Evolutionary conservation across 1,140 invertebrate species (phyloP).

Genomic region (Drosophila sechellia): DNA sequence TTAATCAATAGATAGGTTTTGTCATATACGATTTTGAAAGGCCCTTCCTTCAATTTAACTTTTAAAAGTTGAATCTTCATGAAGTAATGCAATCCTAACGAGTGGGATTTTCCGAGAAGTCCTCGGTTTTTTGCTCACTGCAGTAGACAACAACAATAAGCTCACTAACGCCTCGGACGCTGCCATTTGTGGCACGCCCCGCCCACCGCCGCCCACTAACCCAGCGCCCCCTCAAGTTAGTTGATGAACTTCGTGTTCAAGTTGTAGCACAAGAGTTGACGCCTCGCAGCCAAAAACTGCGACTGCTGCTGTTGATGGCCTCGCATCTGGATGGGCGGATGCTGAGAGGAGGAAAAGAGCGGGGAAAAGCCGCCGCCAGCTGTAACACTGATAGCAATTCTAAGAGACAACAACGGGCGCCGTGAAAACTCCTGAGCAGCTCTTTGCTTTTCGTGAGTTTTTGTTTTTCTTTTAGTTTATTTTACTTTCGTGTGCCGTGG

Average conservation of each 20-base stretch:
- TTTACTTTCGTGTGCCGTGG: conserved; percentile 78
- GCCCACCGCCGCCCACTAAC: not conserved
- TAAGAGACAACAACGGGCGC: conserved; percentile 71
- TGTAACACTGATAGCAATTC: conserved; percentile 83
- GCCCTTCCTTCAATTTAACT: not conserved
- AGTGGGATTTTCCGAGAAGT: not conserved
- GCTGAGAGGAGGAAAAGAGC: conserved; percentile 1
- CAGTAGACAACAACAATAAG: conserved; percentile 47
- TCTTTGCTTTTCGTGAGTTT: conserved; percentile 74
- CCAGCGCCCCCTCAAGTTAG: conserved; percentile 51
- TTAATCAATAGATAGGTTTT: too few relatives aligned
- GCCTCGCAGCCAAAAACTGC: conserved; percentile 71
- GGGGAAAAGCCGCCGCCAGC: conserved; percentile 60
- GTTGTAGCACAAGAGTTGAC: conserved; percentile 82
- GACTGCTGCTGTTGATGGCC: conserved; percentile 59
- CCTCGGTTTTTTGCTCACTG: conserved; percentile 4
- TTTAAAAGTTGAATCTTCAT: not conserved
- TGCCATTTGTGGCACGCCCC: conserved; percentile 66
- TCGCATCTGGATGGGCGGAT: conserved; percentile 9
- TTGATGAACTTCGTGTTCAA: conserved; percentile 83
- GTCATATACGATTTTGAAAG: not conserved
- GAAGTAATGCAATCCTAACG: not conserved
- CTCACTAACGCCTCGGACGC: conserved; percentile 72
- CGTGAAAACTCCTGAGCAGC: conserved; percentile 44
- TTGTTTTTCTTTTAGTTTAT: conserved; percentile 82